These are phyloP conservation scores for Zaprionus inermis DNA, from an alignment of 1,140 invertebrate genomes.

Conservation along the genomic window DNA sequence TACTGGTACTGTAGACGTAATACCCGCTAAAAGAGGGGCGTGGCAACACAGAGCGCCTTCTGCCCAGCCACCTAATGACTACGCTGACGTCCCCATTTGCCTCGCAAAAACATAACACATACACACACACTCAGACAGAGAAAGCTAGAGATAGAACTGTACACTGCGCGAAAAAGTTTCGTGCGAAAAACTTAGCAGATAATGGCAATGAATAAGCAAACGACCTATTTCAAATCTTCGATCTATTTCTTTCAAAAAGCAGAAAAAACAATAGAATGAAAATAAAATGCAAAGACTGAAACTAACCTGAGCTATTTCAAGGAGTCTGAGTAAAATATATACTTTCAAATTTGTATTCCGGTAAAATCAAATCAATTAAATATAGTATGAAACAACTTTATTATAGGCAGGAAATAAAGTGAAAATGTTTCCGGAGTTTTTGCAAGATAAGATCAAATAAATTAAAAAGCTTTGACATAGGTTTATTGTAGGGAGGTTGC, in stretches of 20 bases:
- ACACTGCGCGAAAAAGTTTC: slow-evolving; percentile 5
- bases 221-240: no score
- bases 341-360: no score
- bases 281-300: no score
- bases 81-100: slow-evolving; percentile 76
- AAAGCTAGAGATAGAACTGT: slow-evolving; percentile 1
- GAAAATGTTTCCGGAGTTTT: neutral
- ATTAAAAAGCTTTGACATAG: no score
- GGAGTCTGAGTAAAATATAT: no score
- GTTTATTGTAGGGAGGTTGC: no score
- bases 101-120: slow-evolving; percentile 50
- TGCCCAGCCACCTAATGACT: slow-evolving; percentile 65
- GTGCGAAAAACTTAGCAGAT: neutral
- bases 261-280: no score
- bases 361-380: neutral
- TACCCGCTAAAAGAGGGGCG: slow-evolving; percentile 23
- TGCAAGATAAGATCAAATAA: no score
- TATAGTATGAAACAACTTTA: neutral
- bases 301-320: no score
- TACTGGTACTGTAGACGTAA: slow-evolving; percentile 17
- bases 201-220: no score
- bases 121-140: slow-evolving; percentile 20
- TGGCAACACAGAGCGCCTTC: slow-evolving; percentile 29
- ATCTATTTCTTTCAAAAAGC: no score
- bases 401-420: neutral